Base-by-base conservation (phyloP, 1,140 invertebrate species). In the Steinernema feltiae region DNA sequence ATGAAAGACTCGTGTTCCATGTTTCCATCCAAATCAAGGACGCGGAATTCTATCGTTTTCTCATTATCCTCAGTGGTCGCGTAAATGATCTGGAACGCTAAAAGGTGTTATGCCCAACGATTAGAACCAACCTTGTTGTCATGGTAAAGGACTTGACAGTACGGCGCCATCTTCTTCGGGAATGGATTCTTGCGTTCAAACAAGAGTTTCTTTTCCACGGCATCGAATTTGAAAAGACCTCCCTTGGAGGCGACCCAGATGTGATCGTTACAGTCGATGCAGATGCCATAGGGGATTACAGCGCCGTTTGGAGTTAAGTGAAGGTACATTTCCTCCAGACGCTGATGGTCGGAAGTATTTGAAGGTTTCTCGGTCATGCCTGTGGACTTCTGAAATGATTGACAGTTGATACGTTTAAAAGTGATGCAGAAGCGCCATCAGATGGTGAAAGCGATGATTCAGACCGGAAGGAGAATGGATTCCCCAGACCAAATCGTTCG, bases 241-340 rank as follows among this genome's bases (percentile, higher is more conserved):
- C 84, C 84, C 73, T 85, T 85, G 21, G 83, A 73, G 1, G 84
- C 82, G 0, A 86, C 83, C 84, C 84, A 85, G 17, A 85, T 69
- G 75, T 78, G 69, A 21, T 71, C 71, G 2, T 77, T 31, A 12
- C 53, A 24, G 70, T 85, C 84, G 73, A 79, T 85, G 30, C 74
- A 78, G 35, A 86, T 29, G 17, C 74, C 79, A 72, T 85, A 85
- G 2, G 84, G 84, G 32, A 85, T 76, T 24, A 77, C 80, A 32
- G 83, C 85, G 27, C 79, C 81, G 29, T 83, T 48, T 32, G 83
- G 83, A 21, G 84, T 83, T 27, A 84, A 69, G 78, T 84, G 83
- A 1, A 75, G 69, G 46, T 81, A 72, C 83, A 84, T 84, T 74
- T 84, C 78, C 29, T 79, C 73, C 70, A 85, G 76, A 69, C 84